Base-by-base conservation (phyloP, 2,888 invertebrate genomes). In the Lysandra coridon region DNA sequence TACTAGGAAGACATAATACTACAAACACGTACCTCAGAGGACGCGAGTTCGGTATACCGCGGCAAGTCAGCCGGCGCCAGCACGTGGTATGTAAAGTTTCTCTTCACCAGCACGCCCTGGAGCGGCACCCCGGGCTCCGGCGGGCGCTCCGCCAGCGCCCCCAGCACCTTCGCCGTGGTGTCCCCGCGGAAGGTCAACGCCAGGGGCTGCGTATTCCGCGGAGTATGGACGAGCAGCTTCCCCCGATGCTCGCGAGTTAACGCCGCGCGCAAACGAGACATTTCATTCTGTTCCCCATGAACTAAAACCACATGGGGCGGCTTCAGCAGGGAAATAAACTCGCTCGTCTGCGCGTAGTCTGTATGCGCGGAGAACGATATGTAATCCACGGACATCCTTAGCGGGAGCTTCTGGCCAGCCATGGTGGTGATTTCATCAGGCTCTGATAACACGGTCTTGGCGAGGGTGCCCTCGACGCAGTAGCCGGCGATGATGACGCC, bases 311-410 rank as follows among this genome's bases (percentile, higher is more conserved):
- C 98, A 91, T 99, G 99, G 0, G 99, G 98, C 6, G 99, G 99
- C 88, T 98, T 98, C 74, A 99, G 93, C 78, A 97, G 96, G 78
- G 99, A 96, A 83, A 99, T 98, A 87, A 99, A 99, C 94, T 99
- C 99, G 76, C 98, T 98, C 0, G 99, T 99, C 93, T 99, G 99
- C 90, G 98, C 97, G 90, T 98, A 99, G 93, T 99, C 99, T 0
- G 99, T 99, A 90, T 99, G 99, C 0, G 99, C 99, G 0, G 99
- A 99, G 94, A 99, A 99, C 0, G 99, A 99, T 86, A 99, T 99
- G 91, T 99, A 99, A 92, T 99, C 99, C 0, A 99, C 99, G 0
- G 99, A 98, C 97, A 99, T 99, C 91, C 98, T 98, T 73, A 99
- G 95, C 0, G 99, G 99, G 80, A 99, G 92, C 91, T 99, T 99